Conservation (phyloP, 2,113 vertebrate genomes). For the Myiopsitta monachus region DNA sequence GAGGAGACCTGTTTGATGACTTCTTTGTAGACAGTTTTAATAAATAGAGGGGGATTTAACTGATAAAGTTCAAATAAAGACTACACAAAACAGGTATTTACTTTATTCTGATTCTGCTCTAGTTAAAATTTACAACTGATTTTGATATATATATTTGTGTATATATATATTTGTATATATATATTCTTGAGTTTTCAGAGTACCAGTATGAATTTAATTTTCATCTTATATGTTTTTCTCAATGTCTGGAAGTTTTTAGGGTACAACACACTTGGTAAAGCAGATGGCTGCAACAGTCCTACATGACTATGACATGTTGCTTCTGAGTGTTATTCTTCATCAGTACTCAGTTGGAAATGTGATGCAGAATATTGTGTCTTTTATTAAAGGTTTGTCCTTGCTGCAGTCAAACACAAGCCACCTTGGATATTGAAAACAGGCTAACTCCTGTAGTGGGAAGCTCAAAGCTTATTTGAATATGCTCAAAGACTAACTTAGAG, state of each 20-base stretch:
- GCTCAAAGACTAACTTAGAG: background rate
- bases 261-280: background rate
- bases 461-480: background rate
- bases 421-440: background rate
- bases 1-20: background rate
- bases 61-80: background rate
- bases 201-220: background rate
- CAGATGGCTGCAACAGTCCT: background rate
- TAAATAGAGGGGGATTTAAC: background rate
- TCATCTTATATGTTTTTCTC: background rate
- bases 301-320: background rate
- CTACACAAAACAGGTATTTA: background rate
- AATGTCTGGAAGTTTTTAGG: background rate
- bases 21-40: background rate
- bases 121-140: background rate
- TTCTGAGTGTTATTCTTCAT: background rate
- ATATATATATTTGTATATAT: background rate
- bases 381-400: fast-evolving
- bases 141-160: background rate
- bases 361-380: background rate
- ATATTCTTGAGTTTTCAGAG: background rate
- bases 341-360: background rate
- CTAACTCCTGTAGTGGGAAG: background rate
- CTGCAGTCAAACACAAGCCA: background rate
- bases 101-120: background rate